Evolutionary conservation across 2,113 vertebrate genomes (phyloP), one percentile per base, ranked within the genome.

Genomic region (Meriones unguiculatus): DNA sequence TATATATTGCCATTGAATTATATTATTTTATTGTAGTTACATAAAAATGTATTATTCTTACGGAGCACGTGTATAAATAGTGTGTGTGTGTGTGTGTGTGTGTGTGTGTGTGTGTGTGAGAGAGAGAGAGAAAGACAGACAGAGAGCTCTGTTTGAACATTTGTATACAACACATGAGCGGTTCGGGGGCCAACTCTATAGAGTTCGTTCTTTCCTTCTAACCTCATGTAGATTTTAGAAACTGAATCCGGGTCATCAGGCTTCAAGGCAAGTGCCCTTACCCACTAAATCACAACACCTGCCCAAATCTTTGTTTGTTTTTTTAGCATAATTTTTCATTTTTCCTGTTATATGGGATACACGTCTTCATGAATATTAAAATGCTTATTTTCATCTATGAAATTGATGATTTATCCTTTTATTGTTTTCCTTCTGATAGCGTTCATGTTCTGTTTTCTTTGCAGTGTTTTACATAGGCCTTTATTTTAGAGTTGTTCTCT

Each of bases 281-380:
- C 12, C 22, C 11, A 25, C 18, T 24, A 9, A 62, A 7, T 35
- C 22, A 62, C 14, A 35, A 62, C 57, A 38, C 12, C 38, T 2
- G 22, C n/a, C 6, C 81, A 84, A 57, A 38, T 9, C 13, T 64
- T 81, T 38, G 80, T 1, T 38, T 95, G 81, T 50, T 69, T 97
- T 94, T 81, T 84, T 69, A 2, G 9, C 4, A 64, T 54, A 87
- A 75, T 3, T 6, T 84, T 64, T 28, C 41, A 75, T 30, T 64
- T 88, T 10, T 80, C 17, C 13, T 30, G 1, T 76, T 64, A 52
- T 18, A 54, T 41, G 32, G 1, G 1, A 9, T 11, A n/a, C 20
- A 41, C 41, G 18, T 86, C 54, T 84, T 93, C 8, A 7, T 57
- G 54, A 77, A 93, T 50, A 85, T 88, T 80, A 92, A 96, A 93